Evolutionary conservation across 2,888 invertebrate species (phyloP), one percentile per base, ranked within the genome.

Genomic region (Harpagoxenus sublaevis): DNA sequence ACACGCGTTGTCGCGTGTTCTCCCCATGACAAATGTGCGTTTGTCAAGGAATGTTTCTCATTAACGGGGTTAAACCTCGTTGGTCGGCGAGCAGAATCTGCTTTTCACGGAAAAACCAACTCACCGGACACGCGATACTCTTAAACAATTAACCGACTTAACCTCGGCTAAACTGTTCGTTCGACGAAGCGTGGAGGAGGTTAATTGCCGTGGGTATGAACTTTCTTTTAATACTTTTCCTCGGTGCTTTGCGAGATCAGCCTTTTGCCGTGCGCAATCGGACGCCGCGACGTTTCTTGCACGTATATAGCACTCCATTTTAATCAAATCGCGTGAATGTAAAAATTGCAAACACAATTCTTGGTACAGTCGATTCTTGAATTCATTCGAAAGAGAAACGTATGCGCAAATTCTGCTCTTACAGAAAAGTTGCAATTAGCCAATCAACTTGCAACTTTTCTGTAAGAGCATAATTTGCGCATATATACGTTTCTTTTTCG

Each of bases 121-220:
- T 45, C 28, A 23, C 12, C 53, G 9, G 18, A 48, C 83, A 57
- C 57, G 78, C 78, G 48, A 77, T 28, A n/a, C 18, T 39, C 28
- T 77, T 18, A 9, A 42, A 45, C 48, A 60, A 83, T 83, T 78
- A 68, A 39, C 78, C 23, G 53, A 65, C 31, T 65, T 77, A 45
- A 73, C 31, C 82, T 77, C 77, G 35, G 28, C 23, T 31, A 4
- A 66, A 57, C 12, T 48, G 45, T 12, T n/a, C 62, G 0, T 57
- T 79, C 71, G 48, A 0, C 57, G 35, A 79, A 60, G 35, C 57
- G 15, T 10, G 18, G 39, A 18, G 45, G 23, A 48, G 39, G 66
- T 83, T 66, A 83, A 83, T 83, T 83, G 57, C 28, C 48, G 77
- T 57, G 57, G 18, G 82, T 83, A 78, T 39, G 9, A 45, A 78